Percentiles rank a stretch among this genome's conserved stretches.
These are phyloP conservation scores for Ruditapes philippinarum DNA, from an alignment of 1,140 invertebrate genomes.

Conservation along the genomic window DNA sequence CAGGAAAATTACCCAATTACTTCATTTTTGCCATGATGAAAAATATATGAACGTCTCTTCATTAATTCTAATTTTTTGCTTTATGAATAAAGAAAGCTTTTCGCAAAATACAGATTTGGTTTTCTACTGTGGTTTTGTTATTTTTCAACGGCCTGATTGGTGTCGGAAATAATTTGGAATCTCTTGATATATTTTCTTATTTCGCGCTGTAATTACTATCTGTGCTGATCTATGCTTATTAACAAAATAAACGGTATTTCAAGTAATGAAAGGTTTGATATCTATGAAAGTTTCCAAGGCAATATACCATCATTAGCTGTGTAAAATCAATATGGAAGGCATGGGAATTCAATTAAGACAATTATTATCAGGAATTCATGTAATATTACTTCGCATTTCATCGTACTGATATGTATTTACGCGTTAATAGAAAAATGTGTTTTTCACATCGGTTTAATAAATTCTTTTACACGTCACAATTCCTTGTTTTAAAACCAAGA, in stretches of 20 bases:
- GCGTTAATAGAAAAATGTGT: no score
- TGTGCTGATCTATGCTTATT: neutral
- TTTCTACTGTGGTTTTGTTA: no score
- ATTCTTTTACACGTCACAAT: no score
- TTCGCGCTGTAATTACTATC: neutral
- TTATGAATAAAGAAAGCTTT: no score
- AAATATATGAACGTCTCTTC: no score
- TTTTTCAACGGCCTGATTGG: no score
- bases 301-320: neutral
- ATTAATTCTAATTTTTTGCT: no score
- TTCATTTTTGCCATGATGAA: no score
- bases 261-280: neutral
- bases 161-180: neutral
- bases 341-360: constrained; percentile 25
- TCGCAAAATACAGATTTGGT: no score
- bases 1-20: no score
- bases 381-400: neutral
- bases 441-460: no score
- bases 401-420: neutral
- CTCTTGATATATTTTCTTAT: neutral
- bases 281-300: neutral
- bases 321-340: neutral
- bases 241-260: neutral
- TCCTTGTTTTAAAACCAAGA: no score
- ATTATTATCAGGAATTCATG: neutral